Conservation (phyloP, 2,888 invertebrate genomes). For the Pachymerium ferrugineum region DNA sequence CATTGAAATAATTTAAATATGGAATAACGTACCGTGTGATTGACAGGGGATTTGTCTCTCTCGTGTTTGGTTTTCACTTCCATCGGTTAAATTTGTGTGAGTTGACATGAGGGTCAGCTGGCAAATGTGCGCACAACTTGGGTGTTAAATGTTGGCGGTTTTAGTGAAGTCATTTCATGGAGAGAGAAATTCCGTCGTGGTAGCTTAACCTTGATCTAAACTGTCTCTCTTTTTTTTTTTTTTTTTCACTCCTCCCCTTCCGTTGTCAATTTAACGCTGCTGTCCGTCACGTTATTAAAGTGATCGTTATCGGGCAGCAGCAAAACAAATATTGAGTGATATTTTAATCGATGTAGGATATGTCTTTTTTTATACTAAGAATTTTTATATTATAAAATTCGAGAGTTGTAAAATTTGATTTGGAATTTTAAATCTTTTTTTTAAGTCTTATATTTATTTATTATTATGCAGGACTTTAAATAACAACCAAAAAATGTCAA, state of each 20-base stretch:
- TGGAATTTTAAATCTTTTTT: too few species aligned
- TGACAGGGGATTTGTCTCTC: not conserved
- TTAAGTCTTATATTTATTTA: too few species aligned
- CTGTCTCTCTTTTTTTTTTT: too few species aligned
- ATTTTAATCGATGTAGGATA: not conserved
- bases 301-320: not conserved
- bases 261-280: conserved; percentile 19
- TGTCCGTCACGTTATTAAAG: not conserved
- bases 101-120: not conserved
- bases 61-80: conserved; percentile 1
- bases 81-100: not conserved
- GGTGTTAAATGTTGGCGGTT: not conserved
- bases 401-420: too few species aligned
- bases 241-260: not conserved
- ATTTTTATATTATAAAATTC: not conserved
- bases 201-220: conserved; percentile 7
- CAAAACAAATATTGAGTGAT: not conserved
- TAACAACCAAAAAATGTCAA: too few species aligned
- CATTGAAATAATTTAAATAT: not conserved
- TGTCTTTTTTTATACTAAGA: not conserved
- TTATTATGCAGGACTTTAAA: too few species aligned
- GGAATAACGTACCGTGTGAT: not conserved
- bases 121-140: not conserved
- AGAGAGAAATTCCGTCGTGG: not conserved
- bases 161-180: not conserved